Base-by-base conservation (phyloP, 2,797 vertebrate genomes). In the Lithobates sylvaticus region DNA sequence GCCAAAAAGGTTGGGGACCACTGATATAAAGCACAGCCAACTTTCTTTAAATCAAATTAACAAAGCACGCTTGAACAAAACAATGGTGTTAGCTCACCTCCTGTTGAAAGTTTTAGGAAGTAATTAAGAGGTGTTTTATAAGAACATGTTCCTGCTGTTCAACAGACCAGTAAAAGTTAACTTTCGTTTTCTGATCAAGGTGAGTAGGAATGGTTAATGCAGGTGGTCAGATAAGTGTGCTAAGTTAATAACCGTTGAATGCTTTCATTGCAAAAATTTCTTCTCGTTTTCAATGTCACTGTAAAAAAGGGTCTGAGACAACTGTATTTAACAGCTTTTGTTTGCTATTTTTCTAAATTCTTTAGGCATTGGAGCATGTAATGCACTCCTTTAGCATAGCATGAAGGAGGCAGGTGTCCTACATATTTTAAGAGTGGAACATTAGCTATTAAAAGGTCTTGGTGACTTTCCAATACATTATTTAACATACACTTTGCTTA, bases 111-210 rank as follows among this genome's bases (percentile, higher is more conserved):
- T 83, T 88, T 76, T 76, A 26, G 83, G 89, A 85, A 90, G 88
- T 88, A 92, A 91, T 91, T 90, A 90, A 79, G 78, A 90, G 81
- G 70, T 78, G 78, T 84, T 91, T 91, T 91, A 90, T 88, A 90
- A 87, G 84, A 78, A 86, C 70, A 89, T 73, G 88, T 69, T 74
- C 90, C 91, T 0, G 1, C 88, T 89, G 90, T 83, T 90, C n/a
- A 0, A 61, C 0, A 85, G 86, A 89, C 26, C 88, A 90, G 90
- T 89, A 90, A 92, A 91, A 84, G 65, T 0, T 0, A 18, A 72
- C 54, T 88, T 65, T 70, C 84, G 42, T 85, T 88, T 89, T 88
- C 88, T 84, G 88, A 88, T 70, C 70, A 88, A 88, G 5, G 21
- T 13, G 10, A 87, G 82, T 21, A 36, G 81, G 87, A 89, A 82